These are phyloP conservation scores for Lordiphosa stackelbergi DNA, from an alignment of 1,140 invertebrate species.

Conservation along the genomic window DNA sequence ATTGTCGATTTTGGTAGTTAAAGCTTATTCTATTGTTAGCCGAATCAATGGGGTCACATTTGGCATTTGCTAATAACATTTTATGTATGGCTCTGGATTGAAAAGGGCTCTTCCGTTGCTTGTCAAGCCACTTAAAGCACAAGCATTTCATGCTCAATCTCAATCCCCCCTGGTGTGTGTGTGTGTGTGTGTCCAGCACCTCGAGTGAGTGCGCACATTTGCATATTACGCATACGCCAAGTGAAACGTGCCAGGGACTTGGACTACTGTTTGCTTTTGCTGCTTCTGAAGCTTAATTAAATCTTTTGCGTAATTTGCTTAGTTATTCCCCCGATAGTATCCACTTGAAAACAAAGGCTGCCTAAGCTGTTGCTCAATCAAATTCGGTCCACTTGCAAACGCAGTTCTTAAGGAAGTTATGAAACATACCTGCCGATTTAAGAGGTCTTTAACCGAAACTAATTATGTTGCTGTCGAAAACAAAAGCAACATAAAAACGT, in stretches of 20 bases:
- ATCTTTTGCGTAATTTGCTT: conserved; percentile 73
- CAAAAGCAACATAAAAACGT: neutral
- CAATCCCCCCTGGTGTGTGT: conserved; percentile 3
- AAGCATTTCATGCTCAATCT: too few relatives aligned
- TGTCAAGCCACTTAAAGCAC: too few relatives aligned
- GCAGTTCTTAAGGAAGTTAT: conserved; percentile 52
- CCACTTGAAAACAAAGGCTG: conserved; percentile 65
- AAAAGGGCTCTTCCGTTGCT: too few relatives aligned
- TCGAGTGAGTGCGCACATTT: conserved; percentile 42
- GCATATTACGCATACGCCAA: conserved; percentile 69
- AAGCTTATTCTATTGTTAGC: too few relatives aligned
- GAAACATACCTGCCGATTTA: conserved; percentile 20
- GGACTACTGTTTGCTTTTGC: conserved; percentile 9
- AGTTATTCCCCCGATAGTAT: conserved; percentile 52
- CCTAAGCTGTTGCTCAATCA: conserved; percentile 37
- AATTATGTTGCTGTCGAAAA: conserved; percentile 24
- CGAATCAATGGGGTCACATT: too few relatives aligned
- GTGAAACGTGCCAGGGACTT: conserved; percentile 48
- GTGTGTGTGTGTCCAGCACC: conserved; percentile 14
- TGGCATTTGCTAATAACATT: too few relatives aligned
- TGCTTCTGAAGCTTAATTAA: conserved; percentile 53
- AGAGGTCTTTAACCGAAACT: conserved; percentile 36
- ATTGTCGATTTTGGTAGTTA: too few relatives aligned
- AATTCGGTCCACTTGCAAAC: too few relatives aligned
- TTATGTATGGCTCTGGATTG: too few relatives aligned